phyloP scores from a whole-genome alignment of 1,140 invertebrate species.

The Mesaphorura yosii region DNA sequence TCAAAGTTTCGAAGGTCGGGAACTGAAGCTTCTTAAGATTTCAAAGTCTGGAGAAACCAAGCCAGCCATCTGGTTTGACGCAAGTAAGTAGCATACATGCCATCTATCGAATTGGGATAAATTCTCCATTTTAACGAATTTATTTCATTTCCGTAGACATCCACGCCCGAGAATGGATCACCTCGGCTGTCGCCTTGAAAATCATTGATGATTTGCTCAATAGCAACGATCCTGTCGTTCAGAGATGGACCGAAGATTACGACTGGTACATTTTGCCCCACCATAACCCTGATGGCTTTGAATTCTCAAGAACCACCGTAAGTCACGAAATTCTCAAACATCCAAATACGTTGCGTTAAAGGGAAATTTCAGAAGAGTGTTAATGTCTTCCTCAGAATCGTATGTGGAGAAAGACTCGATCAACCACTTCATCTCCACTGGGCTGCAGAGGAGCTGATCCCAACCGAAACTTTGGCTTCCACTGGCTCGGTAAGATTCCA shows the following conservation, averaged over 20 bases:
- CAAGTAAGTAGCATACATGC: too few species aligned
- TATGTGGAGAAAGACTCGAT: slow-evolving; percentile 7
- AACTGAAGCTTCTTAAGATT: slow-evolving; percentile 54
- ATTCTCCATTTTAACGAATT: too few species aligned
- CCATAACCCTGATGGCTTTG: slow-evolving; percentile 59
- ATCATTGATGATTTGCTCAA: slow-evolving; percentile 47
- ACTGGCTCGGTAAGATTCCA: slow-evolving; percentile 9
- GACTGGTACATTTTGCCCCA: slow-evolving; percentile 57
- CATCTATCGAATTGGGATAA: too few species aligned
- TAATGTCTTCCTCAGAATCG: not conserved
- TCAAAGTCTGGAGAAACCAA: slow-evolving; percentile 37
- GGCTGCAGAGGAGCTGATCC: slow-evolving; percentile 35
- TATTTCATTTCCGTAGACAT: slow-evolving; percentile 37
- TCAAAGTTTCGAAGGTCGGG: slow-evolving; percentile 56
- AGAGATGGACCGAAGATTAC: slow-evolving; percentile 45
- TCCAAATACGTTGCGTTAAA: not conserved
- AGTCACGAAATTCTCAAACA: too few species aligned
- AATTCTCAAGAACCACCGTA: slow-evolving; percentile 44
- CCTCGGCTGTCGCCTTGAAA: slow-evolving; percentile 43
- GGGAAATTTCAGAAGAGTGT: not conserved
- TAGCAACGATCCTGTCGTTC: slow-evolving; percentile 35
- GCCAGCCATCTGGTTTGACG: slow-evolving; percentile 35
- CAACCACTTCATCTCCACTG: not conserved
- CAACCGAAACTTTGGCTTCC: slow-evolving; percentile 19
- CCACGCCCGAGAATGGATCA: slow-evolving; percentile 68